Evolutionary conservation across 2,113 vertebrate species (phyloP).

Genomic region (Canis aureus): DNA sequence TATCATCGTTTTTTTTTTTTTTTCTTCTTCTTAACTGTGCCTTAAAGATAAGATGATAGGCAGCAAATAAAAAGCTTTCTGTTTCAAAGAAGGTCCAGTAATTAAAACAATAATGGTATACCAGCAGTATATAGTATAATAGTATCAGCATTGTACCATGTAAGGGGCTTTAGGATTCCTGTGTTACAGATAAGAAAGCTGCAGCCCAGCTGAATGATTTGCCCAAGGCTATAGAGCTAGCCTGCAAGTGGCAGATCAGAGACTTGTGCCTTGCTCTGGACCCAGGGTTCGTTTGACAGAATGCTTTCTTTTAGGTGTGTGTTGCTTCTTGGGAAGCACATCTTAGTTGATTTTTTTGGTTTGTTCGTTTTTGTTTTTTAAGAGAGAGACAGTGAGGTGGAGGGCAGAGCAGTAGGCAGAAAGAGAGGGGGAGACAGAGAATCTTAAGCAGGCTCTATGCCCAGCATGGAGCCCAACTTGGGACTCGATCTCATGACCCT

Average conservation of each 20-base stretch:
- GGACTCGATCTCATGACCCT: not conserved
- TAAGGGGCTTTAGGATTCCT: not conserved
- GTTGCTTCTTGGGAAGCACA: not conserved
- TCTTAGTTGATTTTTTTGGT: too few species aligned
- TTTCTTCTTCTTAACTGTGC: not conserved
- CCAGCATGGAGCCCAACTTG: not conserved
- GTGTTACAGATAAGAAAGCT: not conserved
- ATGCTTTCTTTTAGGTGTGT: not conserved
- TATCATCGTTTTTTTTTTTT: not conserved
- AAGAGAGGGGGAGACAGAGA: not conserved
- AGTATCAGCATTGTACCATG: accelerated
- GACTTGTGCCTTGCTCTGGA: not conserved
- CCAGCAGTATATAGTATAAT: too few species aligned
- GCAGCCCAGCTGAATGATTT: not conserved
- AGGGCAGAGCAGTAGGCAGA: not conserved
- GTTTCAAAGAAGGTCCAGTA: not conserved
- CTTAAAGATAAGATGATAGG: not conserved
- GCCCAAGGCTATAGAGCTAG: not conserved
- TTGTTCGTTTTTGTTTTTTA: not conserved
- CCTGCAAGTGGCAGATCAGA: not conserved
- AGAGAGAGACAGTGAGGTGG: not conserved
- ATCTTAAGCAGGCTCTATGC: not conserved
- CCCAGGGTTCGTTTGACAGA: not conserved
- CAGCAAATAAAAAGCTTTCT: not conserved
- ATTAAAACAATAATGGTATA: not conserved